phyloP scores from a whole-genome alignment of 2,888 invertebrate genomes.

The Cerceris ruficornis region DNA sequence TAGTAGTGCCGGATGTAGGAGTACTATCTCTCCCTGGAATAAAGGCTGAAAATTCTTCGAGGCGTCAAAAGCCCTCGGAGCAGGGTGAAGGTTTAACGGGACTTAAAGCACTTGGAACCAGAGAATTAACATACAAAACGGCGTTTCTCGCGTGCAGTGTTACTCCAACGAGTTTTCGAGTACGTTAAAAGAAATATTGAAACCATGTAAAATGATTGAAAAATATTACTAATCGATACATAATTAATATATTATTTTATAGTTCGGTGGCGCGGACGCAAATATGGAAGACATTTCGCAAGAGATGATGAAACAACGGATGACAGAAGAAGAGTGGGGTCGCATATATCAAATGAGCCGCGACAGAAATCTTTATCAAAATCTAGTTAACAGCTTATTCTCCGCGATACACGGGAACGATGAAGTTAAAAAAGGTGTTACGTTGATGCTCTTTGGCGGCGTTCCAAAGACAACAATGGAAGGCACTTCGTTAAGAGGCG shows the following conservation, averaged over 20 bases:
- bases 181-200: conserved; percentile 68
- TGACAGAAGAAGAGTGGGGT: conserved; percentile 97
- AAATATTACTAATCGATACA: neutral
- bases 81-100: conserved; percentile 93
- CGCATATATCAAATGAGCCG: conserved; percentile 98
- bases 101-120: conserved; percentile 91
- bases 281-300: conserved; percentile 94
- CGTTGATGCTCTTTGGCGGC: conserved; percentile 98
- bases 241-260: conserved; percentile 40
- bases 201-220: no score
- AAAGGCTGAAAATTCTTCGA: conserved; percentile 90
- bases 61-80: conserved; percentile 87
- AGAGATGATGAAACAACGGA: conserved; percentile 95
- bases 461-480: conserved; percentile 97
- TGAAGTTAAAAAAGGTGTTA: conserved; percentile 95
- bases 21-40: conserved; percentile 93
- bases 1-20: conserved; percentile 98
- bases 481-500: conserved; percentile 95
- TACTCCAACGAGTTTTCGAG: conserved; percentile 91
- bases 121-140: conserved; percentile 93
- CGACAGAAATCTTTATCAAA: conserved; percentile 94
- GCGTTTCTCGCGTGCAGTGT: conserved; percentile 98
- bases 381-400: conserved; percentile 95
- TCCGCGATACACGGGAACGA: conserved; percentile 98
- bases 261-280: conserved; percentile 93